Percentiles rank a stretch among this genome's conserved stretches.
phyloP scores from a whole-genome alignment of 2,888 invertebrate species.

The Plemyria rubiginata region DNA sequence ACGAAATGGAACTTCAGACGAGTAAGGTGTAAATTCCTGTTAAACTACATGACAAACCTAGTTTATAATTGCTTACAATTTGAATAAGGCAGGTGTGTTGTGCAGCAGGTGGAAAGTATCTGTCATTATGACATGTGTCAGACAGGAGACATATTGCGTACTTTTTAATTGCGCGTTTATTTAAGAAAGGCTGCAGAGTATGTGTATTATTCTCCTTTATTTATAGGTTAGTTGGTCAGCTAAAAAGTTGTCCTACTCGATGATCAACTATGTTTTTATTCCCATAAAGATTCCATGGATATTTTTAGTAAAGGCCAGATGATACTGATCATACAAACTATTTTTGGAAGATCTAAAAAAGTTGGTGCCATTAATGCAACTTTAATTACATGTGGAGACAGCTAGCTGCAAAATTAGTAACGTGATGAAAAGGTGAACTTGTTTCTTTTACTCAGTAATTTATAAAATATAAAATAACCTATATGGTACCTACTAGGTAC shows the following conservation, averaged over 20 bases:
- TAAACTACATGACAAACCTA: conserved; percentile 13
- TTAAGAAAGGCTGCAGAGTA: conserved; percentile 12
- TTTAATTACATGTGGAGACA: conserved; percentile 6
- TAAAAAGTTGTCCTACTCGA: conserved; percentile 13
- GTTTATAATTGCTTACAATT: conserved; percentile 15
- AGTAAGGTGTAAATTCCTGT: conserved; percentile 10
- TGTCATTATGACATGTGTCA: conserved; percentile 22
- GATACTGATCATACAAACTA: conserved; percentile 1
- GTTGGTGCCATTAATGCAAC: background rate
- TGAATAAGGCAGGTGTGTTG: conserved; percentile 12
- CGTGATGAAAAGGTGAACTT: background rate
- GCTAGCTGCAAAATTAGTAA: conserved; percentile 5
- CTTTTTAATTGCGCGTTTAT: conserved; percentile 16
- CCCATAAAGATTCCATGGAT: background rate
- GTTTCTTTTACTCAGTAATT: background rate
- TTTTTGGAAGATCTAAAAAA: conserved; percentile 5
- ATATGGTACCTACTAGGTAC: background rate
- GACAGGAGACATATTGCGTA: conserved; percentile 3
- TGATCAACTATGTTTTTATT: background rate
- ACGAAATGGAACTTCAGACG: background rate
- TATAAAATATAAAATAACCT: too few species aligned
- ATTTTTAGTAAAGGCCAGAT: conserved; percentile 12
- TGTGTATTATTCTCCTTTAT: conserved; percentile 1
- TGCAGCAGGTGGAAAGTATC: conserved; percentile 13
- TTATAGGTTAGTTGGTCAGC: conserved; percentile 18